These are phyloP conservation scores for Pseudochirops corinnae DNA, from an alignment of 2,797 vertebrate genomes.

Conservation along the genomic window DNA sequence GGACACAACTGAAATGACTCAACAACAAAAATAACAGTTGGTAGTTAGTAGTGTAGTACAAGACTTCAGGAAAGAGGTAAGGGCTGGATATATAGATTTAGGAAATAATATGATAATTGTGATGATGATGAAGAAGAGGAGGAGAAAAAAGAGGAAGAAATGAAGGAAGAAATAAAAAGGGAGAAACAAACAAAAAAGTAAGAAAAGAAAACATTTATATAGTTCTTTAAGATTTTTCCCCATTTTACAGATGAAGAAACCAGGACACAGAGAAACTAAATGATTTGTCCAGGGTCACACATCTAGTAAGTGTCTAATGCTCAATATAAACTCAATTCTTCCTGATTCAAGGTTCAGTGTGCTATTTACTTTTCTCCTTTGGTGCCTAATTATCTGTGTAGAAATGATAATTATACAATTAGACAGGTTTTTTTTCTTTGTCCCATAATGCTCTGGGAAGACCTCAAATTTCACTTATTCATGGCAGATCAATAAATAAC, in stretches of 20 bases:
- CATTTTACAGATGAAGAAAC: conserved; percentile 13
- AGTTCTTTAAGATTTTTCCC: not conserved
- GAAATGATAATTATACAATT: not conserved
- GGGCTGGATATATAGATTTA: too few species aligned
- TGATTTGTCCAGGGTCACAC: not conserved
- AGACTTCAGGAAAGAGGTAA: too few species aligned
- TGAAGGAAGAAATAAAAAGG: fast-evolving
- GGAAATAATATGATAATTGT: too few species aligned
- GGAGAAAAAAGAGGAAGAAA: too few species aligned
- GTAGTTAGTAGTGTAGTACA: too few species aligned
- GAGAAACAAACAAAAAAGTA: too few species aligned
- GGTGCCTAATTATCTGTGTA: not conserved
- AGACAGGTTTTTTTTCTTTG: not conserved
- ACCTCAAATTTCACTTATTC: not conserved
- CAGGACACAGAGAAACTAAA: not conserved
- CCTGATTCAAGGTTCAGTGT: not conserved
- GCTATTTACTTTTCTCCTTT: not conserved
- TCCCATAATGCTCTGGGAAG: not conserved
- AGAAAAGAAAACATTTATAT: not conserved
- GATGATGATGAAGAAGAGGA: not conserved
- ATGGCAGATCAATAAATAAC: not conserved
- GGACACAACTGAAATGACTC: too few species aligned
- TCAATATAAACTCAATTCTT: not conserved
- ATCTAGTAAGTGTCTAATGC: not conserved
- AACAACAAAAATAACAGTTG: too few species aligned